Percentiles rank a stretch among this genome's conserved stretches.
These are phyloP conservation scores for Pangasius sanitwongsei DNA, from an alignment of 2,797 vertebrate species.

Conservation along the genomic window DNA sequence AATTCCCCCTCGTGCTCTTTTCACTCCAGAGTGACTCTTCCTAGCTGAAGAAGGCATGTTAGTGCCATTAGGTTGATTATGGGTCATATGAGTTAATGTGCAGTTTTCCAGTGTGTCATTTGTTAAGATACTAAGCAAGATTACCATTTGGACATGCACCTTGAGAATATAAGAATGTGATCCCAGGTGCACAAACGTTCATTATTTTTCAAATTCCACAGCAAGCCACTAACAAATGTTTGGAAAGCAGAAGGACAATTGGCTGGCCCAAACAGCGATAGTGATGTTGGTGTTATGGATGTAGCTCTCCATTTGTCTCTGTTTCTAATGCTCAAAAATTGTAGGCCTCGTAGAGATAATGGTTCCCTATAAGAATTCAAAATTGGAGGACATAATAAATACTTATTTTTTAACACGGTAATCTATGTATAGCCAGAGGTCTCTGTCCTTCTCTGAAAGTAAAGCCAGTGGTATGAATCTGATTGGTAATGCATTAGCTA, in stretches of 20 bases:
- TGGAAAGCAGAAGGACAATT: not conserved
- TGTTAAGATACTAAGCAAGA: not conserved
- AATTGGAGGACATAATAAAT: not conserved
- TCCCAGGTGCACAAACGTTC: not conserved
- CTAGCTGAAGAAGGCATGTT: not conserved
- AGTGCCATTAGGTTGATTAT: not conserved
- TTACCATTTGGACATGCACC: not conserved
- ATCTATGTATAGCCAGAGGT: not conserved
- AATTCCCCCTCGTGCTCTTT: not conserved
- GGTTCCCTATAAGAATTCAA: not conserved
- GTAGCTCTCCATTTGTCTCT: not conserved
- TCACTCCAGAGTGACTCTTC: not conserved
- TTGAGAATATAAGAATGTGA: not conserved
- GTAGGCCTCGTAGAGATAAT: not conserved
- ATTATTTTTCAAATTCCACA: not conserved
- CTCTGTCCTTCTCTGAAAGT: not conserved
- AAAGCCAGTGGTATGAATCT: not conserved
- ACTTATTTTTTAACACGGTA: not conserved
- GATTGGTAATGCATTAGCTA: not conserved
- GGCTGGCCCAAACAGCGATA: not conserved
- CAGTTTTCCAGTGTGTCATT: not conserved
- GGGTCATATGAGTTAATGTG: constrained; percentile 1
- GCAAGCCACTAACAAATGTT: not conserved
- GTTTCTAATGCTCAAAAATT: not conserved
- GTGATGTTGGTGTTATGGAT: not conserved